Conservation (phyloP, 2,113 vertebrate genomes). For the Prolemur simus region DNA sequence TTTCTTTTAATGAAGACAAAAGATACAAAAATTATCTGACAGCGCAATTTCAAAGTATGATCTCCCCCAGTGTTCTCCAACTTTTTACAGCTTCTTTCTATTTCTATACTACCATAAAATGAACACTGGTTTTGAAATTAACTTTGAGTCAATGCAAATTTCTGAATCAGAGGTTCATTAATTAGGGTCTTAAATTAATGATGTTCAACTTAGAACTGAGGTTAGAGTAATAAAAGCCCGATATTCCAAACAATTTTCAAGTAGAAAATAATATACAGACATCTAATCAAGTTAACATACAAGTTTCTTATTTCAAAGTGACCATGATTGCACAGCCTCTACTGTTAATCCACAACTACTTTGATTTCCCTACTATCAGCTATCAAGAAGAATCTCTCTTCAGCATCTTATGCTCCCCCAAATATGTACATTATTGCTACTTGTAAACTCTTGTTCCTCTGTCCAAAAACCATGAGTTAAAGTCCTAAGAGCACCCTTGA, state of each 20-base stretch:
- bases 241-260: slow-evolving; percentile 32
- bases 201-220: background rate
- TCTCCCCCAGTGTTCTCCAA: background rate
- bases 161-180: background rate
- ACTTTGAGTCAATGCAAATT: background rate
- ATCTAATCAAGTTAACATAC: background rate
- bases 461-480: background rate
- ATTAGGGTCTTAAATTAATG: background rate
- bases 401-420: background rate
- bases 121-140: background rate
- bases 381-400: background rate
- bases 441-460: background rate
- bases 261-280: background rate
- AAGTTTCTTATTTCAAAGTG: slow-evolving; percentile 20
- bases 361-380: background rate
- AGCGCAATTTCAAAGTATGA: slow-evolving; percentile 18
- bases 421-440: background rate
- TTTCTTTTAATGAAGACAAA: slow-evolving; percentile 13
- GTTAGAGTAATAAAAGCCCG: background rate
- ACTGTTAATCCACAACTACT: background rate
- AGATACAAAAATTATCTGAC: background rate
- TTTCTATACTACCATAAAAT: background rate
- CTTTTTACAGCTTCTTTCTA: background rate
- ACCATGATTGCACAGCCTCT: background rate
- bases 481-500: background rate